A percentile compares a stretch with the other conserved stretches of the same genome.
Conservation (phyloP, 2,888 invertebrate genomes). For the Cataglyphis livida region DNA sequence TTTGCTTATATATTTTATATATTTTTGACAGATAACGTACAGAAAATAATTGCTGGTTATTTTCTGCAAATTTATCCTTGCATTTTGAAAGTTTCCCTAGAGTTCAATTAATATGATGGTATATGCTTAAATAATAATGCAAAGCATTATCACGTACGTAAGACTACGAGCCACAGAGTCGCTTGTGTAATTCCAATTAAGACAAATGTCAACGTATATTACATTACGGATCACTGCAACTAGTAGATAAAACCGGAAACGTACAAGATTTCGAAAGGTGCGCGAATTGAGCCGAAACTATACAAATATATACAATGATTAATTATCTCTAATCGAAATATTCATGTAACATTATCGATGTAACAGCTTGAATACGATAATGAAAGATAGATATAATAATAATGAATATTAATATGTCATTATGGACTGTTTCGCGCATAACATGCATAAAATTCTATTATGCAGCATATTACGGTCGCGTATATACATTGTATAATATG, state of each 20-base stretch:
- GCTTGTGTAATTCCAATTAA: slow-evolving; percentile 26
- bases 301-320: neutral
- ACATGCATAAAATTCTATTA: slow-evolving; percentile 11
- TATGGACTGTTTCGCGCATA: neutral
- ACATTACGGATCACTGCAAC: neutral
- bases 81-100: slow-evolving; percentile 9
- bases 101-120: neutral
- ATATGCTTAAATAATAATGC: slow-evolving; percentile 4
- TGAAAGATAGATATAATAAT: too few relatives aligned
- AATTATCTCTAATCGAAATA: neutral
- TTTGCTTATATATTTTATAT: slow-evolving; percentile 9
- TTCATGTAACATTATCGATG: too few relatives aligned
- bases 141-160: neutral
- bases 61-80: neutral
- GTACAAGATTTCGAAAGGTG: neutral
- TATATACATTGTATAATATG: neutral
- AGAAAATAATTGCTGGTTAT: neutral
- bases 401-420: neutral
- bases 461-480: neutral
- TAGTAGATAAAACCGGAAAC: neutral
- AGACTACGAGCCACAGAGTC: neutral
- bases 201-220: neutral
- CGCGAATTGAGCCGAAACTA: neutral
- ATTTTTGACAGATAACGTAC: neutral
- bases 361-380: neutral